These are phyloP conservation scores for Mareca strepera DNA, from an alignment of 2,797 vertebrate genomes.

Conservation along the genomic window DNA sequence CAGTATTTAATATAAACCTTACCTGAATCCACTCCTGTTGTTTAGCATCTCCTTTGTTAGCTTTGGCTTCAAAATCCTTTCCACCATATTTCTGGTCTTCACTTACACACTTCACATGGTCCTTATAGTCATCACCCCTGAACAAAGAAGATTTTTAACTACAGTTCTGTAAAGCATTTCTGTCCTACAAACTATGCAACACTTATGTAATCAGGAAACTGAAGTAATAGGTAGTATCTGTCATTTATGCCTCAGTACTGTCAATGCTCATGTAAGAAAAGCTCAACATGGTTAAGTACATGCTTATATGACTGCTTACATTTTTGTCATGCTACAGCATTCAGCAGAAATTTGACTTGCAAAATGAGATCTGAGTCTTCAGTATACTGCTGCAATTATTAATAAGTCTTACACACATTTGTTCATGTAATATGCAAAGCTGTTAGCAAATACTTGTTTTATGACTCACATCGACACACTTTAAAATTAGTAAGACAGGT, in stretches of 20 bases:
- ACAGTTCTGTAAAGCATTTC: neutral
- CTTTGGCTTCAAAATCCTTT: constrained; percentile 89
- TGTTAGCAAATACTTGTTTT: neutral
- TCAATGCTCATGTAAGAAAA: fast-evolving
- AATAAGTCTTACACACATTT: neutral
- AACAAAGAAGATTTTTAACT: neutral
- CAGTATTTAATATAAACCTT: neutral
- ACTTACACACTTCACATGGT: constrained; percentile 88
- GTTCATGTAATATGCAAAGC: neutral
- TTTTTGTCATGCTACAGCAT: neutral
- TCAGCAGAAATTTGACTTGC: neutral
- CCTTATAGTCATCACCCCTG: constrained; percentile 92
- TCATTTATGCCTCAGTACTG: neutral
- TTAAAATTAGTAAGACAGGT: neutral
- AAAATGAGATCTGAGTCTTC: neutral
- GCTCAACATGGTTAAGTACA: neutral
- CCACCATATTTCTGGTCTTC: constrained; percentile 98
- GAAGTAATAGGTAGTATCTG: fast-evolving
- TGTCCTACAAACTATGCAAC: neutral
- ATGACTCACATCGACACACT: fast-evolving
- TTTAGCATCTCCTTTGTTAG: constrained; percentile 91
- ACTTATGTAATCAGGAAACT: neutral
- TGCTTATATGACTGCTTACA: neutral
- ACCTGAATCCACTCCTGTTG: constrained; percentile 97
- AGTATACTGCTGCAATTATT: neutral